These are phyloP conservation scores for Adineta ricciae DNA, from an alignment of 2,888 invertebrate genomes.

Conservation along the genomic window DNA sequence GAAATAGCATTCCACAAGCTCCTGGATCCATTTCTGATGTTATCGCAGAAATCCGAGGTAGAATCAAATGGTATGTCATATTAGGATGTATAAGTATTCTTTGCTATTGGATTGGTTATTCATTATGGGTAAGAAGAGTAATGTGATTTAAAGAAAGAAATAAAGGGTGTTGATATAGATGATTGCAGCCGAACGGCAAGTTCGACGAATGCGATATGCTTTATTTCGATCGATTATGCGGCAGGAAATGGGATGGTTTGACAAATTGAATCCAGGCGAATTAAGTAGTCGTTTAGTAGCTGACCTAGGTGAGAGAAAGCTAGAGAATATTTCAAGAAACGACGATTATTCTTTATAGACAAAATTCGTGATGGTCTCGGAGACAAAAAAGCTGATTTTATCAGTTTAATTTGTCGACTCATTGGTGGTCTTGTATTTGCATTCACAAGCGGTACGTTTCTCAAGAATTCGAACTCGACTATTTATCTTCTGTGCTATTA, in stretches of 20 bases:
- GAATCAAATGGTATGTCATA: neutral
- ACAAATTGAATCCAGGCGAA: neutral
- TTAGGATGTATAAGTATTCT: neutral
- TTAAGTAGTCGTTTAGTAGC: neutral
- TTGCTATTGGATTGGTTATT: neutral
- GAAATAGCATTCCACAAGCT: neutral
- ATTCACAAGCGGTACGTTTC: slow-evolving; percentile 40
- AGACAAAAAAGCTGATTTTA: neutral
- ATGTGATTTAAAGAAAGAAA: neutral
- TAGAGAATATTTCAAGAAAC: neutral
- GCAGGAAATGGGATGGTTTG: slow-evolving; percentile 10
- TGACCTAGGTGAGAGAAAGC: neutral
- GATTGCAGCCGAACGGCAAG: neutral
- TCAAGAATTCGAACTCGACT: neutral
- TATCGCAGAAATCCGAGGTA: neutral
- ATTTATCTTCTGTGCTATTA: slow-evolving; percentile 36
- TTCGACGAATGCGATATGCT: neutral
- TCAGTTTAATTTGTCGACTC: neutral
- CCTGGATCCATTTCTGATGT: neutral
- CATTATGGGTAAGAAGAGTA: slow-evolving; percentile 1
- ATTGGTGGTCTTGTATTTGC: slow-evolving; percentile 43
- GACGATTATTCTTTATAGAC: neutral
- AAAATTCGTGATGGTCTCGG: slow-evolving; percentile 12
- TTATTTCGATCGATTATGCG: slow-evolving; percentile 13
- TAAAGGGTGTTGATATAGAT: neutral